Conservation (phyloP, 2,888 invertebrate species). For the Elegia similella region DNA sequence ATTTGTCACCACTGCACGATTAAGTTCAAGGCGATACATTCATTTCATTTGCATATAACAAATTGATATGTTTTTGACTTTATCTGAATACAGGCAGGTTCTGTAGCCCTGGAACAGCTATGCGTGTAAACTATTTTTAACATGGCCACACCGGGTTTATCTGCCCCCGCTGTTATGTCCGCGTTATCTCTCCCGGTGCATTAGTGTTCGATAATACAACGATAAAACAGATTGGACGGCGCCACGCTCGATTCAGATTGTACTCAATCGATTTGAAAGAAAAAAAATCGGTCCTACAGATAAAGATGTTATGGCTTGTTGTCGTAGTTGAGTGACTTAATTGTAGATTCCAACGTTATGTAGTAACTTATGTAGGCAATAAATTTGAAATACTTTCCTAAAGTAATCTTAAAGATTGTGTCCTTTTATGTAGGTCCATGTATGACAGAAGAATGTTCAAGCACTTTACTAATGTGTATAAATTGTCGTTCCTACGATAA, state of each 20-base stretch:
- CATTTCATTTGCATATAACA: constrained; percentile 31
- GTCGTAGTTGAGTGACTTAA: constrained; percentile 70
- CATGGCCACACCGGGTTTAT: constrained; percentile 79
- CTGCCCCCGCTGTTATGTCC: constrained; percentile 77
- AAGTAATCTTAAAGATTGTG: constrained; percentile 30
- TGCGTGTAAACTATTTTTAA: constrained; percentile 80
- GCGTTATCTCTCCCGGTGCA: constrained; percentile 74
- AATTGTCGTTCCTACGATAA: not conserved
- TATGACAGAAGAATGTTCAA: not conserved
- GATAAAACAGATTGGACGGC: constrained; percentile 78
- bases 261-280: constrained; percentile 68
- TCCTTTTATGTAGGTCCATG: constrained; percentile 25
- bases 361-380: constrained; percentile 43
- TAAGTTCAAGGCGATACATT: constrained; percentile 12
- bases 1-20: constrained; percentile 11
- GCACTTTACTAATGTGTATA: constrained; percentile 3
- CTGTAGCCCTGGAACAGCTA: constrained; percentile 57
- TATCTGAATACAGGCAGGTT: constrained; percentile 25
- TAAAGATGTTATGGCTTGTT: constrained; percentile 76
- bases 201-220: constrained; percentile 78
- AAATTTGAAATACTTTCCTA: constrained; percentile 36
- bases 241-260: constrained; percentile 76
- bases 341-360: constrained; percentile 71
- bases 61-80: constrained; percentile 24
- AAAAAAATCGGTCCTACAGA: constrained; percentile 71